These are phyloP conservation scores for Drosophila phalerata DNA, from an alignment of 2,888 invertebrate species.

Conservation along the genomic window DNA sequence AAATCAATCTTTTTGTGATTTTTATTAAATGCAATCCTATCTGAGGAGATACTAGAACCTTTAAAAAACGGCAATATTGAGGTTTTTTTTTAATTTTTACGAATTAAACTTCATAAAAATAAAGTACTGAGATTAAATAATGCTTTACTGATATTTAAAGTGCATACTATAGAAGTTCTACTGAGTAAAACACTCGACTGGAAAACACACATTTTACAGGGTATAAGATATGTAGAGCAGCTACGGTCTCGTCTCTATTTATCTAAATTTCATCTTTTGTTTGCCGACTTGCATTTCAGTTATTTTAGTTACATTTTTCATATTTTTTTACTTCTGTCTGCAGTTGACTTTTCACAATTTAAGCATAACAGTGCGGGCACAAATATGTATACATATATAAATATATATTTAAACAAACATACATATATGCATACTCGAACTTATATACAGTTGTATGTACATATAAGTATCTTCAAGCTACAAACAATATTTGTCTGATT, in stretches of 20 bases:
- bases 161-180: too few relatives aligned
- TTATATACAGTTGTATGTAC: background rate
- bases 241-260: conserved; percentile 26
- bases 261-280: conserved; percentile 50
- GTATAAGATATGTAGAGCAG: conserved; percentile 21
- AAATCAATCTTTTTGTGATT: background rate
- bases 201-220: background rate
- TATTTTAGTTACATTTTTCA: conserved; percentile 21
- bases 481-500: conserved; percentile 57
- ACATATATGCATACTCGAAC: background rate
- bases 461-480: conserved; percentile 1
- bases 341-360: conserved; percentile 52
- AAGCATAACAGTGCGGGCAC: conserved; percentile 28
- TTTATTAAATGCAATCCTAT: background rate
- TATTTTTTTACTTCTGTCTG: conserved; percentile 32
- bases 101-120: too few relatives aligned
- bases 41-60: background rate
- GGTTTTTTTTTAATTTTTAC: too few relatives aligned
- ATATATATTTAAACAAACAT: background rate
- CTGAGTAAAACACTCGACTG: background rate
- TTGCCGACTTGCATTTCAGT: conserved; percentile 40
- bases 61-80: too few relatives aligned
- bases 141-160: background rate
- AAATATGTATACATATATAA: background rate
- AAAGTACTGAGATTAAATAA: too few relatives aligned